These are phyloP conservation scores for Pomacea canaliculata DNA, from an alignment of 2,888 invertebrate species.

Conservation along the genomic window DNA sequence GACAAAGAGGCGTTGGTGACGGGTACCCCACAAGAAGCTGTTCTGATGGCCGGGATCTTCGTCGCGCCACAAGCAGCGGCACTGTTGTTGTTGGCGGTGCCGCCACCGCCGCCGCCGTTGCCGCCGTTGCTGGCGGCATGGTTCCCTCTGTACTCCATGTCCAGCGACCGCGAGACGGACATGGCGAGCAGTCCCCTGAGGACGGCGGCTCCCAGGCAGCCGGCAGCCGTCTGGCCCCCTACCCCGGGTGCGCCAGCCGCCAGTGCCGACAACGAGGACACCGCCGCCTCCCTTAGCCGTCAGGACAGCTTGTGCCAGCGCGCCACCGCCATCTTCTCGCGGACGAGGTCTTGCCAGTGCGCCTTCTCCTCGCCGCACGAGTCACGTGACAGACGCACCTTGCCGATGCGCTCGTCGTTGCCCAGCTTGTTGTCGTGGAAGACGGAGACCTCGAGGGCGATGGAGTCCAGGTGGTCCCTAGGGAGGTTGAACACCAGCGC, in stretches of 20 bases:
- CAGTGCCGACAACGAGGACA: neutral
- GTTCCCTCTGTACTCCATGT: conserved; percentile 12
- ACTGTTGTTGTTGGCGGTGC: neutral
- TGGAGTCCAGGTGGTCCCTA: conserved; percentile 74
- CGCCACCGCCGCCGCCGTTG: conserved; percentile 2
- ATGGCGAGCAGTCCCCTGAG: conserved; percentile 21
- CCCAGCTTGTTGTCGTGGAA: conserved; percentile 77
- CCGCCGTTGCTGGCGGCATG: neutral
- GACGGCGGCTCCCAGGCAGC: conserved; percentile 16
- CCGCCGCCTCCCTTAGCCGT: conserved; percentile 25
- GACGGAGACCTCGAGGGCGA: conserved; percentile 75
- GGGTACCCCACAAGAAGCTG: neutral
- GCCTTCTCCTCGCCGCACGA: conserved; percentile 55
- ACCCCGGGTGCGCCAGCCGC: neutral
- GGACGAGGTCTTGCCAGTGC: conserved; percentile 64
- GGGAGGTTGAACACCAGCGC: conserved; percentile 83
- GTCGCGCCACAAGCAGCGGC: neutral
- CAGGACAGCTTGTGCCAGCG: conserved; percentile 59
- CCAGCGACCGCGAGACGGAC: conserved; percentile 20
- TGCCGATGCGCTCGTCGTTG: conserved; percentile 74
- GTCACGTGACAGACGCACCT: conserved; percentile 73
- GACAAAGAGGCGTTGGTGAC: neutral
- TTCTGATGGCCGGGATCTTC: neutral
- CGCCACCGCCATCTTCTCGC: conserved; percentile 53
- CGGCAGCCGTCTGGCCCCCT: conserved; percentile 9